A percentile compares a stretch with the other conserved stretches of the same genome.
phyloP scores from a whole-genome alignment of 2,113 vertebrate species.

The Cryptoleucopteryx plumbea region DNA sequence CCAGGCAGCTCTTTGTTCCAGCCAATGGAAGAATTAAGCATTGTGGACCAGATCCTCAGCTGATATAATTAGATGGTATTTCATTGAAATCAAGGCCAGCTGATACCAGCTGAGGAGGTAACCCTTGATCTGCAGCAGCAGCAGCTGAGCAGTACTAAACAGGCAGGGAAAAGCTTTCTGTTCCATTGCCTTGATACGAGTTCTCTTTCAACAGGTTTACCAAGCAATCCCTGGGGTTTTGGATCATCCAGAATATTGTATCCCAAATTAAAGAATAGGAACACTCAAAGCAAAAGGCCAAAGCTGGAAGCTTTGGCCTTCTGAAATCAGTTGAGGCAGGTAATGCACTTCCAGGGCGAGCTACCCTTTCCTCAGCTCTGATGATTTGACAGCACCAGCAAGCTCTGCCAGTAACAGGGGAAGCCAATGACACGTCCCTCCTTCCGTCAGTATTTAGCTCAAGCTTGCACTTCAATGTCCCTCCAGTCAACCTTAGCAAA shows the following conservation, averaged over 20 bases:
- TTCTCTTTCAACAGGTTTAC: neutral
- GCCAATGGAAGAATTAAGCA: conserved; percentile 21
- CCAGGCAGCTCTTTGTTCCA: conserved; percentile 35
- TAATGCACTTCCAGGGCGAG: neutral
- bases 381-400: neutral
- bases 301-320: neutral
- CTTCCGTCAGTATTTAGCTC: neutral
- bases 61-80: conserved; percentile 36
- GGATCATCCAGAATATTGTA: neutral
- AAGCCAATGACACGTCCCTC: neutral
- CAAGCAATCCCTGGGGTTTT: neutral
- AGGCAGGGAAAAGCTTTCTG: neutral
- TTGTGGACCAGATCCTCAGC: conserved; percentile 30
- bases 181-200: neutral
- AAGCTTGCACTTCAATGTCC: neutral
- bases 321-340: neutral
- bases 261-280: neutral
- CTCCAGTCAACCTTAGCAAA: conserved; percentile 19
- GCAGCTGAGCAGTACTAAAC: neutral
- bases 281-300: neutral
- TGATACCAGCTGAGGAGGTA: conserved; percentile 22
- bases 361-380: neutral
- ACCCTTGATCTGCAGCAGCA: neutral
- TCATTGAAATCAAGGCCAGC: neutral
- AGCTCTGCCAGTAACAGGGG: neutral